Percentiles rank a stretch among this genome's conserved stretches.
phyloP scores from a whole-genome alignment of 2,113 vertebrate species.

The Nothoprocta perdicaria region DNA sequence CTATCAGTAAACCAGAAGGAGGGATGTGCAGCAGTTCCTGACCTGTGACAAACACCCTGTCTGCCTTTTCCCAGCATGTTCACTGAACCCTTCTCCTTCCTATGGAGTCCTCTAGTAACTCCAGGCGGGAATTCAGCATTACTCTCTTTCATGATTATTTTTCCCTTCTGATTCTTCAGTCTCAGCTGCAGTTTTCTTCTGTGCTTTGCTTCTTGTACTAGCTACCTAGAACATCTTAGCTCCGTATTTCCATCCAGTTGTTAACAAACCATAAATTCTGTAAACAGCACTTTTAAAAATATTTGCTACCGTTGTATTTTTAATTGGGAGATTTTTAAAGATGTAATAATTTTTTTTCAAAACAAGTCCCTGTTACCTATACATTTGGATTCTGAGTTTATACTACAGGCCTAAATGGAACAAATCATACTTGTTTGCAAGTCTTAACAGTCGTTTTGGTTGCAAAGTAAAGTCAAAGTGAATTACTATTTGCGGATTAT shows the following conservation, averaged over 20 bases:
- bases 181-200: not conserved
- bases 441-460: not conserved
- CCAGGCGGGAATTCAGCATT: not conserved
- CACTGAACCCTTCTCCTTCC: not conserved
- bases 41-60: not conserved
- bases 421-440: not conserved
- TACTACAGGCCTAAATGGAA: not conserved
- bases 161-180: not conserved
- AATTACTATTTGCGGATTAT: constrained; percentile 33
- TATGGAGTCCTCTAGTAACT: not conserved
- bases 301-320: not conserved
- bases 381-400: not conserved
- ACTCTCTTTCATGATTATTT: not conserved
- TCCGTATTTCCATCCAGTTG: not conserved
- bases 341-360: not conserved
- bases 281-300: not conserved
- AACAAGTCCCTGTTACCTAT: not conserved
- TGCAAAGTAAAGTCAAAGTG: constrained; percentile 23
- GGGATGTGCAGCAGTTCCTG: not conserved
- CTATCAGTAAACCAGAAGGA: not conserved
- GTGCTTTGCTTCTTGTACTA: not conserved
- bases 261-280: not conserved
- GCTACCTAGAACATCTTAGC: not conserved
- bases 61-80: constrained; percentile 43
- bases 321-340: not conserved